Evolutionary conservation across 2,113 vertebrate species (phyloP).

Genomic region (Cettia cetti): DNA sequence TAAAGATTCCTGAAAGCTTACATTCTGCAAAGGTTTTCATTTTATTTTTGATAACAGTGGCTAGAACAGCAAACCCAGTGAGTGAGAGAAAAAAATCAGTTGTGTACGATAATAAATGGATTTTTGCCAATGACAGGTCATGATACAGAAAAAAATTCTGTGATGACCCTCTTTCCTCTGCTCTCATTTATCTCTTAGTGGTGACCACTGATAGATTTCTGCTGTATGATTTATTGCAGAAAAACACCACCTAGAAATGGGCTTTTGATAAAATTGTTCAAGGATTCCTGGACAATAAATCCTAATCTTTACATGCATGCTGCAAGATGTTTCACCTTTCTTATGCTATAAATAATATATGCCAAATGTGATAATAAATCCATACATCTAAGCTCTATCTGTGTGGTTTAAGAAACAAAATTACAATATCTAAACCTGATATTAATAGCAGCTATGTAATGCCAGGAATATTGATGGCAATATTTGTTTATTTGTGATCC

Average conservation of each 20-base stretch:
- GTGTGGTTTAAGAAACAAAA: conserved; percentile 82
- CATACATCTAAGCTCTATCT: conserved; percentile 87
- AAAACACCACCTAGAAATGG: conserved; percentile 98
- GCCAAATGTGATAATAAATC: conserved; percentile 91
- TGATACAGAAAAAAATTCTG: conserved; percentile 88
- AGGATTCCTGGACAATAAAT: conserved; percentile 99
- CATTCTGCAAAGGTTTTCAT: conserved; percentile 71
- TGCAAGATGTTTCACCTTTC: conserved; percentile 95
- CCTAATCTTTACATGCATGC: conserved; percentile 96
- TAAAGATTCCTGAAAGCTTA: conserved; percentile 71
- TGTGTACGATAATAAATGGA: conserved; percentile 87
- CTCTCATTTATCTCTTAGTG: conserved; percentile 97
- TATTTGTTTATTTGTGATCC: conserved; percentile 64
- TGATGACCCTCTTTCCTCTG: conserved; percentile 95
- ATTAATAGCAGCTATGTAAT: conserved; percentile 65
- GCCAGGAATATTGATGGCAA: conserved; percentile 60
- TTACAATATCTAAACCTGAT: conserved; percentile 64
- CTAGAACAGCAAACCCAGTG: conserved; percentile 81
- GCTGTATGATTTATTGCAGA: conserved; percentile 96
- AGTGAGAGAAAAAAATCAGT: conserved; percentile 90
- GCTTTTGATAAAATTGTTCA: conserved; percentile 99
- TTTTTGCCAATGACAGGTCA: conserved; percentile 86
- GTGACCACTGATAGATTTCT: conserved; percentile 97
- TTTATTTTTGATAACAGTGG: conserved; percentile 76
- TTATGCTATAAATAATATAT: conserved; percentile 92